These are phyloP conservation scores for Ceratina calcarata DNA, from an alignment of 1,140 invertebrate species.

Conservation along the genomic window DNA sequence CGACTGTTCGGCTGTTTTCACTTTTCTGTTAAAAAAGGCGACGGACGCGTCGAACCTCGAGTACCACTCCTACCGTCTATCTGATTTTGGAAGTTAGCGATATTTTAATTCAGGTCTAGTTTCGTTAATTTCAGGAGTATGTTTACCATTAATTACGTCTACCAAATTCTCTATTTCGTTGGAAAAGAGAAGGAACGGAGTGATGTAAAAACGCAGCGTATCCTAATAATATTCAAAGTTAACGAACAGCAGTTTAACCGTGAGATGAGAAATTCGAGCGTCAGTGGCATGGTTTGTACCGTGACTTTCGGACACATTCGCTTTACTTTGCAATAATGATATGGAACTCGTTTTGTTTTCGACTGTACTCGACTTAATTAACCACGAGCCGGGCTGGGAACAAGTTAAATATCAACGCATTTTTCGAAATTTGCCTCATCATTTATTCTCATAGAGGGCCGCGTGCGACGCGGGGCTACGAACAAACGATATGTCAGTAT, in stretches of 20 bases:
- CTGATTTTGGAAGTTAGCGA: neutral
- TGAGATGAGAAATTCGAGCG: neutral
- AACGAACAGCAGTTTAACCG: neutral
- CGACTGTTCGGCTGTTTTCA: constrained; percentile 68
- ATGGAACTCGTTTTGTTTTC: constrained; percentile 2
- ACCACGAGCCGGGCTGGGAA: neutral
- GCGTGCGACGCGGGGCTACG: neutral
- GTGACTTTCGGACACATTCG: neutral
- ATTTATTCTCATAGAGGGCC: constrained; percentile 21
- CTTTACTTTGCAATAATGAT: neutral
- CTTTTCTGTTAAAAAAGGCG: constrained; percentile 56
- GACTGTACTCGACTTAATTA: constrained; percentile 28
- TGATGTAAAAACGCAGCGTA: neutral
- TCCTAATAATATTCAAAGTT: neutral
- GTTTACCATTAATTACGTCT: too few relatives aligned
- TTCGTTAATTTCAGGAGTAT: too few relatives aligned
- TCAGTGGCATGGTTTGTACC: neutral
- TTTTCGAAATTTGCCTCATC: constrained; percentile 33
- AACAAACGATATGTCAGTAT: constrained; percentile 15
- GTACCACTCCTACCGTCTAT: neutral
- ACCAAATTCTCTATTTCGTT: too few relatives aligned
- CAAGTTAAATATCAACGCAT: constrained; percentile 24
- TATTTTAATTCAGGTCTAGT: too few relatives aligned
- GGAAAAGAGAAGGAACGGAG: neutral
- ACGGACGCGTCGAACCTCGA: constrained; percentile 14